Evolutionary conservation across 2,888 invertebrate genomes (phyloP).

Genomic region (Drosophila affinis): DNA sequence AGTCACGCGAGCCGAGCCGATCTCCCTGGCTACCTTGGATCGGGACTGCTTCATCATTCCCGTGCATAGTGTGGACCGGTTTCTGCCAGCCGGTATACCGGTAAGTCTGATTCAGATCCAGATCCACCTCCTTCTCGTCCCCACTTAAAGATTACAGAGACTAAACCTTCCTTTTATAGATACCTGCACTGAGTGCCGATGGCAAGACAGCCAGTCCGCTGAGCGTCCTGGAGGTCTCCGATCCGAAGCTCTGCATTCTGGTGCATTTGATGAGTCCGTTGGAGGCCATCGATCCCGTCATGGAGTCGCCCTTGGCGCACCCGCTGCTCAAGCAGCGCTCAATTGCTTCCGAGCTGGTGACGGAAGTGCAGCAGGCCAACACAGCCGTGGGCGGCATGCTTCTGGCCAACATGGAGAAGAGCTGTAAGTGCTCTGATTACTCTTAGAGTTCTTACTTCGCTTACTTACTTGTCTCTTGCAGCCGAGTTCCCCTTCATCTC

Average conservation of each 20-base stretch:
- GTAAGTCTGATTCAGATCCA: slow-evolving; percentile 83
- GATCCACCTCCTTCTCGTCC: background rate
- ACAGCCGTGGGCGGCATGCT: slow-evolving; percentile 92
- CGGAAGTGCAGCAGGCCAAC: slow-evolving; percentile 88
- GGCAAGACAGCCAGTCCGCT: slow-evolving; percentile 85
- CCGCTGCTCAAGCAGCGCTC: slow-evolving; percentile 91
- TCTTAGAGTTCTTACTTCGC: background rate
- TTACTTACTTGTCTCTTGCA: slow-evolving; percentile 72
- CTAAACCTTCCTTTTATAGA: slow-evolving; percentile 77
- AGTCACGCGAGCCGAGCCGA: slow-evolving; percentile 86
- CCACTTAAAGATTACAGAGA: background rate
- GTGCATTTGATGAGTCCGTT: slow-evolving; percentile 95
- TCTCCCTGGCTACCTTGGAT: slow-evolving; percentile 92
- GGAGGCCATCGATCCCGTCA: slow-evolving; percentile 92
- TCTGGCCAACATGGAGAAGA: slow-evolving; percentile 94
- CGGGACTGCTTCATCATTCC: slow-evolving; percentile 97
- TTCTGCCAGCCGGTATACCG: slow-evolving; percentile 95
- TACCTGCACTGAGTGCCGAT: slow-evolving; percentile 88
- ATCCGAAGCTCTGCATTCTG: slow-evolving; percentile 94
- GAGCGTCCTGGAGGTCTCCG: slow-evolving; percentile 92
- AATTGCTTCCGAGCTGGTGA: slow-evolving; percentile 90
- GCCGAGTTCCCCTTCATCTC: slow-evolving; percentile 96
- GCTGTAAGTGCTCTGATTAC: slow-evolving; percentile 84
- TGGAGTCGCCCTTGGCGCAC: slow-evolving; percentile 93
- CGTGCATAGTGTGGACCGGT: slow-evolving; percentile 93